Evolutionary conservation across 2,888 invertebrate species (phyloP), one percentile per base, ranked within the genome.

Genomic region (Patella caerulea): DNA sequence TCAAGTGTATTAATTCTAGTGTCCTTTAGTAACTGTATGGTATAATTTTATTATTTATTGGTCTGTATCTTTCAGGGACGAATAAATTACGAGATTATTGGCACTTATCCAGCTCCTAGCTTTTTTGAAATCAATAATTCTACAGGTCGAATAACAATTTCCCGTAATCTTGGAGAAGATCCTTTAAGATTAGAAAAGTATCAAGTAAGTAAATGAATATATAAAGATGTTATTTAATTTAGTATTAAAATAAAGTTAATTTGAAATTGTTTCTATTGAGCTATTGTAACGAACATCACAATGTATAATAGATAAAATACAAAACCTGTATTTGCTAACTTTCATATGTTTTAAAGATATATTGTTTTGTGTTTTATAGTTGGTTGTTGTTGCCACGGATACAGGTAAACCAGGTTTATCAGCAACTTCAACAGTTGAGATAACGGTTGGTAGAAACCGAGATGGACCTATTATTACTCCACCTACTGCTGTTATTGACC

Each of bases 361-460:
- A 45, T 45, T 45, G 7, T 45, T 45, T 45, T 45, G 45, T 7
- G 45, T 45, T 45, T 45, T 45, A 19, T 82, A 89, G 89, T 72
- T 90, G n/a, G 80, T 81, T 74, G 83, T 90, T 15, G 82, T 80
- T 19, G 87, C 90, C 17, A 89, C 86, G 79, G 90, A 90, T 77
- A 81, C 84, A 2, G 81, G 78, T 11, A 85, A 85, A 74, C 88
- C 89, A 24, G 71, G 54, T 19, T 78, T 86, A 34, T 73, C 78
- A 34, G 79, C 78, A 1, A 85, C 85, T 15, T 81, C 84, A 0
- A 84, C 85, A 29, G 82, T 88, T 7, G 73, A 29, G 2, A 82
- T 90, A 5, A 80, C 56, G 29, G 89, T 89, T 3, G 78, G 52
- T 4, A 85, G 91, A 17, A 91, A 90, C 74, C 55, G 82, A 65